Evolutionary conservation across 2,113 vertebrate genomes (phyloP).

Genomic region (Siphamia tubifer): DNA sequence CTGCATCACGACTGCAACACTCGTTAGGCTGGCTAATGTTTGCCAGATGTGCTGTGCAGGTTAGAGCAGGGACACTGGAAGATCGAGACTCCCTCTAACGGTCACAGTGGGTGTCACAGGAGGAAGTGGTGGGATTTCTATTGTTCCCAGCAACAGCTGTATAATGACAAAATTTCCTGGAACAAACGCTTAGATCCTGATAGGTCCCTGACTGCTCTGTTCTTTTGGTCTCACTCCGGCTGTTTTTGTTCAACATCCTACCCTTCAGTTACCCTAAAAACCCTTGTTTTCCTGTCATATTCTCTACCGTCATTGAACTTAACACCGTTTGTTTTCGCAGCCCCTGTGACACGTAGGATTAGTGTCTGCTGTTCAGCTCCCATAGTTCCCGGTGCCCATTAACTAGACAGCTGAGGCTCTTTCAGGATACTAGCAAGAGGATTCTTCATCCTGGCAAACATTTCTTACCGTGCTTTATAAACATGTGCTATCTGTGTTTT

Average conservation of each 20-base stretch:
- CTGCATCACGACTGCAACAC: constrained; percentile 64
- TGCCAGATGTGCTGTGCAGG: constrained; percentile 75
- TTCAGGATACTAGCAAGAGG: constrained; percentile 1
- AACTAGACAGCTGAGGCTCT: constrained; percentile 1
- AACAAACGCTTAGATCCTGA: constrained; percentile 12
- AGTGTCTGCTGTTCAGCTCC: background rate
- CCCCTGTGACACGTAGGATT: background rate
- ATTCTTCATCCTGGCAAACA: background rate
- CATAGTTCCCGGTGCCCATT: background rate
- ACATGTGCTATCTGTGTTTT: background rate
- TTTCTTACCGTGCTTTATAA: background rate
- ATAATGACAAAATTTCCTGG: constrained; percentile 47
- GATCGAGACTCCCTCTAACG: constrained; percentile 64
- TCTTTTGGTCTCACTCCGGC: background rate
- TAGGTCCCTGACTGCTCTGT: constrained; percentile 16
- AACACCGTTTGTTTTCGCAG: too few relatives aligned
- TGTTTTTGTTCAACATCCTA: constrained; percentile 6
- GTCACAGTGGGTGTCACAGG: constrained; percentile 1
- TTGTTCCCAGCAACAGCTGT: constrained; percentile 52
- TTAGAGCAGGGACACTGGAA: constrained; percentile 32
- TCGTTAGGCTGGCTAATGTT: constrained; percentile 70
- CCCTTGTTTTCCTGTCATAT: too few relatives aligned
- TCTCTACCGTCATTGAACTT: too few relatives aligned
- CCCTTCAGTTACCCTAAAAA: background rate
- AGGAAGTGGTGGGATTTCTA: constrained; percentile 35